These are phyloP conservation scores for Pholis gunnellus DNA, from an alignment of 2,113 vertebrate species.

Conservation along the genomic window DNA sequence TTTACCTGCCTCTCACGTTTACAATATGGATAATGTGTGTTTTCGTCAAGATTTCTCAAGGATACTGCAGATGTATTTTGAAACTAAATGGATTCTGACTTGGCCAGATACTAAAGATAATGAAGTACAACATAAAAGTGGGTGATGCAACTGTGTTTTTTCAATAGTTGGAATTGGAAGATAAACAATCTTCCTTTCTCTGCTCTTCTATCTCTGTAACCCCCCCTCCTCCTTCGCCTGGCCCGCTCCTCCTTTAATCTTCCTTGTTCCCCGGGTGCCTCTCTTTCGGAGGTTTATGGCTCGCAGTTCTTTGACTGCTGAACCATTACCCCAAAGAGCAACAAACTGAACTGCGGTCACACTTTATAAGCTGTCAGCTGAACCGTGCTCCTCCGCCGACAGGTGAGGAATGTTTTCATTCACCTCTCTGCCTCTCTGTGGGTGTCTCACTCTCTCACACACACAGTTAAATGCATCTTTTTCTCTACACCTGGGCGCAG, in stretches of 20 bases:
- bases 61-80: slow-evolving; percentile 43
- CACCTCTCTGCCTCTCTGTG: slow-evolving; percentile 59
- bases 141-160: slow-evolving; percentile 52
- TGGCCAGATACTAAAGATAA: slow-evolving; percentile 61
- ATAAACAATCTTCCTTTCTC: slow-evolving; percentile 59
- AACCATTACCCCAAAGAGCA: slow-evolving; percentile 72
- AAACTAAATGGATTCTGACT: slow-evolving; percentile 41
- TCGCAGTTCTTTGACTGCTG: slow-evolving; percentile 64
- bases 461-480: slow-evolving; percentile 52
- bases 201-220: slow-evolving; percentile 51
- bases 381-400: slow-evolving; percentile 61
- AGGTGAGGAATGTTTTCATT: slow-evolving; percentile 78
- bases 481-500: slow-evolving; percentile 55
- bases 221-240: not conserved
- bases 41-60: slow-evolving; percentile 41
- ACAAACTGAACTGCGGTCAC: slow-evolving; percentile 71
- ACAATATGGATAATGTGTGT: slow-evolving; percentile 32
- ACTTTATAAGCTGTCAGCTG: slow-evolving; percentile 76
- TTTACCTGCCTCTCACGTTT: slow-evolving; percentile 38
- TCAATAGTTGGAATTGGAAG: slow-evolving; percentile 62
- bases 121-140: slow-evolving; percentile 62
- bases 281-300: slow-evolving; percentile 59
- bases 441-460: slow-evolving; percentile 27
- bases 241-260: slow-evolving; percentile 40
- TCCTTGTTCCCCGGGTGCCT: slow-evolving; percentile 33